Evolutionary conservation across 2,888 invertebrate species (phyloP).

Genomic region (Cynaeus angustus): DNA sequence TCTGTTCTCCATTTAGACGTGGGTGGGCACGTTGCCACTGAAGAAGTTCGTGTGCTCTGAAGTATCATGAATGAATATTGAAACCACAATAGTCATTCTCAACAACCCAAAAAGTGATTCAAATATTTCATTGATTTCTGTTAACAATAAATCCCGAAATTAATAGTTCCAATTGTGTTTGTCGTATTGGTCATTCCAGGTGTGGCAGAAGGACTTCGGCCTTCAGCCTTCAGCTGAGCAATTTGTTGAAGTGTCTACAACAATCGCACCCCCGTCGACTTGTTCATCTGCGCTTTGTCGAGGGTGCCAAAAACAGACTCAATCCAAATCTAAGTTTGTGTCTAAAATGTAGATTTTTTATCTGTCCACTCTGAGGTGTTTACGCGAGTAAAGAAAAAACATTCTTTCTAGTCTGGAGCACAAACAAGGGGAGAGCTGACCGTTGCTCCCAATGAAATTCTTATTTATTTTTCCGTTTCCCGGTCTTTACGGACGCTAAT

Average conservation of each 20-base stretch:
- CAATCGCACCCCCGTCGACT: slow-evolving; percentile 59
- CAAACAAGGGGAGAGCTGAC: slow-evolving; percentile 43
- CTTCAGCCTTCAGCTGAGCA: slow-evolving; percentile 50
- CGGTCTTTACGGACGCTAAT: slow-evolving; percentile 68
- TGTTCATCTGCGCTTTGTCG: slow-evolving; percentile 57
- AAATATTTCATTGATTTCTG: slow-evolving; percentile 16
- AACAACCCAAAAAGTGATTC: slow-evolving; percentile 1
- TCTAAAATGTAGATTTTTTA: no score
- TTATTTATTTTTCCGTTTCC: slow-evolving; percentile 72
- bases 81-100: slow-evolving; percentile 18
- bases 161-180: slow-evolving; percentile 25
- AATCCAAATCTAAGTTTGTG: no score
- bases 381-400: slow-evolving; percentile 9
- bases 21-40: slow-evolving; percentile 27
- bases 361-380: slow-evolving; percentile 1
- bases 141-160: slow-evolving; percentile 34
- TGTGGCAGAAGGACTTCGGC: slow-evolving; percentile 18
- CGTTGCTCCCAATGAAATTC: slow-evolving; percentile 57
- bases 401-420: slow-evolving; percentile 17
- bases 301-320: slow-evolving; percentile 31
- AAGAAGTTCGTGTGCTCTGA: slow-evolving; percentile 28
- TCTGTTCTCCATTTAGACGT: slow-evolving; percentile 1
- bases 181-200: slow-evolving; percentile 35
- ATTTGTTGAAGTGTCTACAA: slow-evolving; percentile 58
- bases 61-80: slow-evolving; percentile 37